These are phyloP conservation scores for Eupithecia insigniata DNA, from an alignment of 2,888 invertebrate genomes.

Conservation along the genomic window DNA sequence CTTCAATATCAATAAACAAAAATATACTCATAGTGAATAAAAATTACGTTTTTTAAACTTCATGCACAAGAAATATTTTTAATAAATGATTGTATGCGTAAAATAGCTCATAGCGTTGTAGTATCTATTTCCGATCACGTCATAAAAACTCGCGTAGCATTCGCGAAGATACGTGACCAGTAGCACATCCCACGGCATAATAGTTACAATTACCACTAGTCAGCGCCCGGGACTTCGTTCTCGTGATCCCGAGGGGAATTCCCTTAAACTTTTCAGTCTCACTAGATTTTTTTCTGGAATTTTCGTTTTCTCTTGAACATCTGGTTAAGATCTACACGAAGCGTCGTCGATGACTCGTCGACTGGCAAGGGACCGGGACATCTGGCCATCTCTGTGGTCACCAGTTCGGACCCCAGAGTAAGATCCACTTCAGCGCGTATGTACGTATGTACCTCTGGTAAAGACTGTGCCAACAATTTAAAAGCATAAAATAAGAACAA, in stretches of 20 bases:
- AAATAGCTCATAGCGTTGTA: not conserved
- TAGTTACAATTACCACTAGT: not conserved
- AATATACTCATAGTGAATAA: not conserved
- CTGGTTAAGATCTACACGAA: not conserved
- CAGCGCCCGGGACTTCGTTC: not conserved
- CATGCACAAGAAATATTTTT: not conserved
- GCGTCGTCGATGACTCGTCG: not conserved
- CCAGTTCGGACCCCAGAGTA: no score
- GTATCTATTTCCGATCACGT: not conserved
- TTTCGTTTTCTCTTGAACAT: not conserved
- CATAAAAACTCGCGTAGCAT: not conserved
- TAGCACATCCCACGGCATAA: not conserved
- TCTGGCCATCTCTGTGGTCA: not conserved
- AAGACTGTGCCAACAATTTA: not conserved
- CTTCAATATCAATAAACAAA: not conserved
- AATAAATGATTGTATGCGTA: not conserved
- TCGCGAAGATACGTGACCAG: constrained; percentile 1
- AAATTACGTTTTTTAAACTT: not conserved
- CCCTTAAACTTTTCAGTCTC: no score
- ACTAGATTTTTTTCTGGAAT: no score
- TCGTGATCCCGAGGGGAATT: not conserved
- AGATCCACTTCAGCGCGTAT: not conserved
- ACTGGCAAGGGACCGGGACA: not conserved
- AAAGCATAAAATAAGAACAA: not conserved
- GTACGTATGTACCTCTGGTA: not conserved